phyloP scores from a whole-genome alignment of 2,113 vertebrate genomes.

The Pteropus alecto region DNA sequence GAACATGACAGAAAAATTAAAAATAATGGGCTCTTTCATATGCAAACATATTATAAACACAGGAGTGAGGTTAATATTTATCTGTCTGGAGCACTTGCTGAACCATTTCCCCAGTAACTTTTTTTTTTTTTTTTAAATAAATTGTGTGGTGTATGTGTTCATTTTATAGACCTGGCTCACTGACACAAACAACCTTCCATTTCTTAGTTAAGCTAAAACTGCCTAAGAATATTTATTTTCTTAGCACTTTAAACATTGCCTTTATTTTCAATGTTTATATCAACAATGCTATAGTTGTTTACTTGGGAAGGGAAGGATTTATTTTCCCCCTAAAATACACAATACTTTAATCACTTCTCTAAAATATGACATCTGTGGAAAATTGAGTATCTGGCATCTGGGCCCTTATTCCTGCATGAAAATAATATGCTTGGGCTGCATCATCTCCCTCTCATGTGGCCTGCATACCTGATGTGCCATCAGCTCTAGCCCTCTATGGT shows the following conservation, averaged over 20 bases:
- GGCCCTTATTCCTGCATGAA: not conserved
- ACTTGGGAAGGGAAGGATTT: not conserved
- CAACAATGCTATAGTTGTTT: not conserved
- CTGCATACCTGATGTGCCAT: accelerated
- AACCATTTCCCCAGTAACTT: not conserved
- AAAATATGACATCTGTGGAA: not conserved
- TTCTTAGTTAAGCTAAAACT: slow-evolving; percentile 6
- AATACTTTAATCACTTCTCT: not conserved
- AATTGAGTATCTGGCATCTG: not conserved
- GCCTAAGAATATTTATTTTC: not conserved
- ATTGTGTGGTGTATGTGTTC: not conserved
- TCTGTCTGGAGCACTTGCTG: not conserved
- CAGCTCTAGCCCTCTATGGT: not conserved
- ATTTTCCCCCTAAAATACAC: not conserved
- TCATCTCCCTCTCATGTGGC: not conserved
- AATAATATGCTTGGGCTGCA: accelerated
- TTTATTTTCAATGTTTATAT: not conserved
- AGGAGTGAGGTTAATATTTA: not conserved
- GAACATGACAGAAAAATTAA: not conserved
- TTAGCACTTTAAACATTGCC: not conserved
- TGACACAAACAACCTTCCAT: not conserved
- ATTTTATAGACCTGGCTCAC: not conserved
- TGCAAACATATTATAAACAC: not conserved
- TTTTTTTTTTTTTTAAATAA: not conserved
- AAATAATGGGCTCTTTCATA: not conserved